A percentile compares a stretch with the other conserved stretches of the same genome.
Conservation (phyloP, 2,113 vertebrate species). For the Origma solitaria region DNA sequence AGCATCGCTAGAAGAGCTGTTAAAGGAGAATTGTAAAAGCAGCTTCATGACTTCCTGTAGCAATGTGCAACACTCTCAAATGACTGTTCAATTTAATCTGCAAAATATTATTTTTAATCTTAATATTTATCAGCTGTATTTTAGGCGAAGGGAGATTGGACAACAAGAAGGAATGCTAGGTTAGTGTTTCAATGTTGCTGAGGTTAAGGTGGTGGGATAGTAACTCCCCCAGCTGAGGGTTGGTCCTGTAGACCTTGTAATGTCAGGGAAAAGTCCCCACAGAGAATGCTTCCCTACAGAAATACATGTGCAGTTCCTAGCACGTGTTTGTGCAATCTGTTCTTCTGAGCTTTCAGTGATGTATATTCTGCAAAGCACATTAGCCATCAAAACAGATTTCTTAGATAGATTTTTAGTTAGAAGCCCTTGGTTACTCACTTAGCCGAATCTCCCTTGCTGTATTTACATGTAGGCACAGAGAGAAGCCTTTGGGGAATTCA, state of each 20-base stretch:
- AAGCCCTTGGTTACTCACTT: background rate
- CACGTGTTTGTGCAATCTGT: background rate
- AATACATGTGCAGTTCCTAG: background rate
- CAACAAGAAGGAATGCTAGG: background rate
- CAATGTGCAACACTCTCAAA: background rate
- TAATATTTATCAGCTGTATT: background rate
- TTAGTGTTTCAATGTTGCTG: background rate
- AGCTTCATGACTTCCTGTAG: background rate
- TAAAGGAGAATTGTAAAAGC: background rate
- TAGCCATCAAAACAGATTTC: background rate
- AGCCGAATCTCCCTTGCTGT: background rate
- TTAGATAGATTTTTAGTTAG: background rate
- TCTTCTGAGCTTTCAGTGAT: background rate
- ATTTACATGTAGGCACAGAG: background rate
- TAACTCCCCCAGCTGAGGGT: background rate
- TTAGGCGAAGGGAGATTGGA: background rate
- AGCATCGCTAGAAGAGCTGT: background rate
- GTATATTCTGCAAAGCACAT: background rate
- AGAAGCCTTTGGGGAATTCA: background rate
- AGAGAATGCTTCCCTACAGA: background rate
- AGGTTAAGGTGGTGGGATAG: background rate
- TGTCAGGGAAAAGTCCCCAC: accelerated
- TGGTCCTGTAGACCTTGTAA: background rate
- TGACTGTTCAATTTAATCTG: background rate
- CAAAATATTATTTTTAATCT: background rate